Evolutionary conservation across 2,113 vertebrate species (phyloP).

Genomic region (human): DNA sequence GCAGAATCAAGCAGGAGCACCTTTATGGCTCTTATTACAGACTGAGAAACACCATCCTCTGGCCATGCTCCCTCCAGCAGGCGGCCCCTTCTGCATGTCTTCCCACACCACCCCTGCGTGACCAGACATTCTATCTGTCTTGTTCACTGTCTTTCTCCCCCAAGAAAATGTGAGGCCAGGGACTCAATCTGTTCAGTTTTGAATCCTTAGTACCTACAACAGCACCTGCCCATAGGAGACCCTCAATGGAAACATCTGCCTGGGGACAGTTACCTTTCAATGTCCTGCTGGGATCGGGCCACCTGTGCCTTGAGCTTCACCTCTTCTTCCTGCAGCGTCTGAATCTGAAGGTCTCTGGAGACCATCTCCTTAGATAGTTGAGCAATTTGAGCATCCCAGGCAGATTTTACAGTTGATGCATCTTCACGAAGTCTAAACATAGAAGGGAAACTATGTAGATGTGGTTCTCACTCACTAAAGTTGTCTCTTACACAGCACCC

Average conservation of each 20-base stretch:
- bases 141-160: neutral
- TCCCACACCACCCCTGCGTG: no score
- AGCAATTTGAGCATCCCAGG: slow-evolving; percentile 83
- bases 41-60: neutral
- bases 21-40: neutral
- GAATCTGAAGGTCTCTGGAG: slow-evolving; percentile 84
- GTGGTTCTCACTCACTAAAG: accelerated
- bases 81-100: no score
- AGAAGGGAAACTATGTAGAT: neutral
- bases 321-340: slow-evolving; percentile 78
- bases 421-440: slow-evolving; percentile 83
- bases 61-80: no score
- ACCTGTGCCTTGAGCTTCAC: slow-evolving; percentile 81
- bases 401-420: slow-evolving; percentile 70
- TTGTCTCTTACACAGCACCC: accelerated
- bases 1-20: accelerated
- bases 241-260: accelerated
- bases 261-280: slow-evolving; percentile 79
- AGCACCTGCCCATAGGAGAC: neutral
- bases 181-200: neutral
- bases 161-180: neutral
- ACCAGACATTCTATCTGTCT: neutral
- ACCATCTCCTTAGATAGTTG: slow-evolving; percentile 84
- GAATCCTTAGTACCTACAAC: accelerated
- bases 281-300: slow-evolving; percentile 82